Evolutionary conservation across 2,113 vertebrate genomes (phyloP).

Genomic region (Myxocyprinus asiaticus): DNA sequence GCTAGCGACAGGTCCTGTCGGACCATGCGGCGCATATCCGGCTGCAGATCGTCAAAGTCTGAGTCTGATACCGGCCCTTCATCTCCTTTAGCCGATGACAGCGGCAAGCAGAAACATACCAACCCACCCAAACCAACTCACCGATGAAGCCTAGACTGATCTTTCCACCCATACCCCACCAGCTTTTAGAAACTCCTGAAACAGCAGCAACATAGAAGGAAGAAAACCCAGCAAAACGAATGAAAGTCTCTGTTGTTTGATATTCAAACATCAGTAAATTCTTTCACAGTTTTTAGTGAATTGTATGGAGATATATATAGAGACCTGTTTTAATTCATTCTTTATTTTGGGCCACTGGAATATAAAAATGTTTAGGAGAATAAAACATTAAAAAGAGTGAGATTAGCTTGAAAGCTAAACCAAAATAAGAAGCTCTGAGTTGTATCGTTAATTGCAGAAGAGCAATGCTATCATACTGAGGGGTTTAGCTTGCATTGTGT

Average conservation of each 20-base stretch:
- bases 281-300: conserved; percentile 95
- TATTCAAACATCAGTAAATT: conserved; percentile 92
- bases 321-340: conserved; percentile 69
- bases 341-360: conserved; percentile 44
- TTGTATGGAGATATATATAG: conserved; percentile 78
- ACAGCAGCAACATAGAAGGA: conserved; percentile 24
- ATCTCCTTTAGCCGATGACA: conserved; percentile 63
- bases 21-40: conserved; percentile 78
- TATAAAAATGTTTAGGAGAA: background rate
- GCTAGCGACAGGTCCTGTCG: conserved; percentile 72
- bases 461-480: conserved; percentile 28
- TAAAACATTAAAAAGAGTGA: background rate
- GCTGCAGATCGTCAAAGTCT: conserved; percentile 74
- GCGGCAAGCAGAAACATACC: conserved; percentile 65
- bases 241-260: conserved; percentile 86
- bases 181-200: conserved; percentile 28
- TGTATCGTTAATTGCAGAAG: background rate
- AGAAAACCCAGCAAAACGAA: conserved; percentile 31
- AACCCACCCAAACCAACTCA: conserved; percentile 66
- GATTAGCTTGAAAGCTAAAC: conserved; percentile 23
- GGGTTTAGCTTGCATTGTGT: conserved; percentile 33
- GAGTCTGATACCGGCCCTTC: conserved; percentile 70
- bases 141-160: conserved; percentile 72
- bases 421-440: conserved; percentile 9
- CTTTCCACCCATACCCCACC: conserved; percentile 7